Base-by-base conservation (phyloP, 2,797 vertebrate genomes). In the Garrulus glandarius region DNA sequence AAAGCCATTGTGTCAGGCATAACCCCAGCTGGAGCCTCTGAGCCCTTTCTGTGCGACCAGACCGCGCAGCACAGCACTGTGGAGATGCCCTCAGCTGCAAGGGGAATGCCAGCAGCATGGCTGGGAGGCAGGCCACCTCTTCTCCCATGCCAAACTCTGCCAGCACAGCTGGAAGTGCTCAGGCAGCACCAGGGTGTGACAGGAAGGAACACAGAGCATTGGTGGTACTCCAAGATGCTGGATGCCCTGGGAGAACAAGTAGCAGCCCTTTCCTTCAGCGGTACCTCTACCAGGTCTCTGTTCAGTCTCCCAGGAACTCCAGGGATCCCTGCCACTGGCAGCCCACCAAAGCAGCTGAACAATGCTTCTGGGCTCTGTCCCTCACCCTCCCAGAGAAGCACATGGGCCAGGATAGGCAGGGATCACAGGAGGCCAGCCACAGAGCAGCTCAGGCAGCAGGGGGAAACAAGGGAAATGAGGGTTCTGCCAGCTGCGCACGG, bases 11-110 rank as follows among this genome's bases (percentile, higher is more conserved):
- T 11, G 19, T 17, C 3, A 6, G 55, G 39, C 2, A 1, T 5
- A 43, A 59, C 4, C 5, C 37, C 26, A 34, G 21, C 8, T n/a
- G 36, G 52, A 56, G 6, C 8, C n/a, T 8, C 11, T 9, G n/a
- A 60, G 52, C 21, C n/a, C 52, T 46, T 74, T 72, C 50, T 11
- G 12, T 61, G 37, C 0, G 0, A 43, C 9, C 24, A 27, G 39
- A 6, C 23, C 0, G 0, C 0, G 0, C 47, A 56, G 74, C 32
- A 15, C 1, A 2, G 52, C 4, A 1, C 5, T 21, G 24, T 10
- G 15, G 26, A 57, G 27, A 44, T 3, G 22, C 10, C 36, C 26
- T 60, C 9, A 4, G 55, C 46, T 50, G 29, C 5, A 6, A 56
- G 26, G 27, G 11, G 30, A 64, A n/a, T 36, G 36, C 36, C 10